Base-by-base conservation (phyloP, 1,140 invertebrate genomes). In the Whitmania pigra region DNA sequence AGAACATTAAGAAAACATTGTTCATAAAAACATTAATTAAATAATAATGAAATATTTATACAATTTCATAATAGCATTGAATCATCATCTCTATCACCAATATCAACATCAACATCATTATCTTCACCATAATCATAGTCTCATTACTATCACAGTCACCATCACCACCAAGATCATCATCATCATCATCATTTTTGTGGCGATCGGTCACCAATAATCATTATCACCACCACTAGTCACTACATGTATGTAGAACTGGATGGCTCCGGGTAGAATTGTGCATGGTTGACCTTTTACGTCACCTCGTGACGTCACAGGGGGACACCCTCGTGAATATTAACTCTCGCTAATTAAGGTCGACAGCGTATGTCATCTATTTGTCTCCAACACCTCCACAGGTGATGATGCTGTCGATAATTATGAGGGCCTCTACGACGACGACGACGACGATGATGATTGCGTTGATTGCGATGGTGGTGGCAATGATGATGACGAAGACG, bases 91-190 rank as follows among this genome's bases (percentile, higher is more conserved):
- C 20, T 11, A 31, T 22, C 29, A 7, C 25, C 5, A 67, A 4
- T 11, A 20, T 11, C 29, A 40, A 4, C 22, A 29, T 31, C 54
- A 27, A 69, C 54, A 55, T 69, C 73, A n/a, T 60, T 55, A 25
- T 43, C 43, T 27, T 71, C 68, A 4, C 69, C 70, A 36, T 67
- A 17, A 43, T 53, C 29, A 72, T n/a, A n/a, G n/a, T n/a, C n/a
- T 22, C 25, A 69, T 40, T 2, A 31, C 7, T 11, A 69, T 69
- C 72, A 13, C 60, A 68, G 27, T 55, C 29, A 43, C 15, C 67
- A 43, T 70, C 69, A 43, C 74, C 69, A 27, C 74, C 73, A 0
- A 73, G 73, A 27, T 66, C 69, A 25, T 73, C 74, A 22, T 75
- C 71, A 43, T 72, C 72, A 5, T 69, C 67, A 69, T 63, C 57